Evolutionary conservation across 2,888 invertebrate species (phyloP).

Genomic region (Metalampra italica): DNA sequence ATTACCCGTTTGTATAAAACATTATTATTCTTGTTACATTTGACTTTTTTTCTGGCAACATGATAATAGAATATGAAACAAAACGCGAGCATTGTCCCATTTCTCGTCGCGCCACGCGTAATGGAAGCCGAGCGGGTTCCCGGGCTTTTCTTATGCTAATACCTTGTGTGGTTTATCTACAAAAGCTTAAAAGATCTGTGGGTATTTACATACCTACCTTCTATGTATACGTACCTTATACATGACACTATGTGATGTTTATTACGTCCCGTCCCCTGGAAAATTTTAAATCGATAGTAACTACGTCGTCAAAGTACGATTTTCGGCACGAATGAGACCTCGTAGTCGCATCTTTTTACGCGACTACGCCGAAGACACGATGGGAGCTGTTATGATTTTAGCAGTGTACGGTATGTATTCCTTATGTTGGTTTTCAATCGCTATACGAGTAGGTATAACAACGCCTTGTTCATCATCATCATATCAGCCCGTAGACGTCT

Average conservation of each 20-base stretch:
- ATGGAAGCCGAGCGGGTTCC: neutral
- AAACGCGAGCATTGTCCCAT: slow-evolving; percentile 8
- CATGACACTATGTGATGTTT: neutral
- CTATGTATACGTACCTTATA: neutral
- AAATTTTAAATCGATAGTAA: no score
- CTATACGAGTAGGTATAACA: no score
- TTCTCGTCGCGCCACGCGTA: slow-evolving; percentile 4
- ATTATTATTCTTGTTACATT: neutral
- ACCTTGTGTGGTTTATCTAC: slow-evolving; percentile 16
- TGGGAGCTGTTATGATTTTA: no score
- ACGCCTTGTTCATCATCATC: no score
- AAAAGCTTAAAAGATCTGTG: neutral
- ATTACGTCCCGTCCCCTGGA: no score
- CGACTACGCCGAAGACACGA: no score
- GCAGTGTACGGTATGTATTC: no score
- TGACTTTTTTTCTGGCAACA: slow-evolving; percentile 1
- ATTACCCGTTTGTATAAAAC: neutral
- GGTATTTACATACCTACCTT: neutral
- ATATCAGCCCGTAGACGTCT: no score
- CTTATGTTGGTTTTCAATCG: no score
- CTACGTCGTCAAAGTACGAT: no score
- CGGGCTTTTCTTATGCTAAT: slow-evolving; percentile 21
- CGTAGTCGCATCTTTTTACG: no score
- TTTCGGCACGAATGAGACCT: no score
- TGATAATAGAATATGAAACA: slow-evolving; percentile 9